Conservation (phyloP, 2,797 vertebrate species). For the Brotogeris chrysoptera region DNA sequence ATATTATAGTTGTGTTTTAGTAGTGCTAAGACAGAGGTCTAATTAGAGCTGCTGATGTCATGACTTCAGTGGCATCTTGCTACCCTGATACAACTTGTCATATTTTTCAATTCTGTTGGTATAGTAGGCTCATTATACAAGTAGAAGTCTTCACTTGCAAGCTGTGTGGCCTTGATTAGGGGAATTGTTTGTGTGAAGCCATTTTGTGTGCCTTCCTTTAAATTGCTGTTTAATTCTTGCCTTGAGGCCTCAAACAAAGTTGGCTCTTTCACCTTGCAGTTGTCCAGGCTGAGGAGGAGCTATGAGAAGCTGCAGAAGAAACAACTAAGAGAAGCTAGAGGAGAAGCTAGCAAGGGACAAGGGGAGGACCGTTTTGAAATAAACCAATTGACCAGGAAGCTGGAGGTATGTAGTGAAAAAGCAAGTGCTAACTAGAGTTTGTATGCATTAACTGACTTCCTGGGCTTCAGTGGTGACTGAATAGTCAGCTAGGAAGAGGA, state of each 20-base stretch:
- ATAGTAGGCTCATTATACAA: not conserved
- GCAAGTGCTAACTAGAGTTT: not conserved
- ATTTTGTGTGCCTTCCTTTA: not conserved
- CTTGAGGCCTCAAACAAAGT: not conserved
- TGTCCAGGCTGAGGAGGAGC: conserved; percentile 87
- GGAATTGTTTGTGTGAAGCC: not conserved
- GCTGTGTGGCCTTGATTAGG: not conserved
- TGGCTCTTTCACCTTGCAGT: conserved; percentile 71
- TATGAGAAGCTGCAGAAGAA: conserved; percentile 92
- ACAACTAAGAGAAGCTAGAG: conserved; percentile 79
- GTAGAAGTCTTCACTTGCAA: not conserved
- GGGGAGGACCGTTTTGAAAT: conserved; percentile 80
- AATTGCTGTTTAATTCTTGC: not conserved
- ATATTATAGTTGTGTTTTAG: not conserved
- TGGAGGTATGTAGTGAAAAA: conserved; percentile 78
- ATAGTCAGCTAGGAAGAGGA: not conserved
- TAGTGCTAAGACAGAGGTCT: not conserved
- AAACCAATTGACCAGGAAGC: conserved; percentile 77
- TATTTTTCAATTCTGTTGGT: not conserved
- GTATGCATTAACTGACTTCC: not conserved
- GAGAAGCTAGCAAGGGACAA: conserved; percentile 72
- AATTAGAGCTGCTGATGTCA: conserved; percentile 18
- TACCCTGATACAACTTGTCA: accelerated
- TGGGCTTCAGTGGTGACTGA: not conserved
- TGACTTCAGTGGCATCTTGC: not conserved